Conservation (phyloP, 1,140 invertebrate genomes). For the Plodia interpunctella region DNA sequence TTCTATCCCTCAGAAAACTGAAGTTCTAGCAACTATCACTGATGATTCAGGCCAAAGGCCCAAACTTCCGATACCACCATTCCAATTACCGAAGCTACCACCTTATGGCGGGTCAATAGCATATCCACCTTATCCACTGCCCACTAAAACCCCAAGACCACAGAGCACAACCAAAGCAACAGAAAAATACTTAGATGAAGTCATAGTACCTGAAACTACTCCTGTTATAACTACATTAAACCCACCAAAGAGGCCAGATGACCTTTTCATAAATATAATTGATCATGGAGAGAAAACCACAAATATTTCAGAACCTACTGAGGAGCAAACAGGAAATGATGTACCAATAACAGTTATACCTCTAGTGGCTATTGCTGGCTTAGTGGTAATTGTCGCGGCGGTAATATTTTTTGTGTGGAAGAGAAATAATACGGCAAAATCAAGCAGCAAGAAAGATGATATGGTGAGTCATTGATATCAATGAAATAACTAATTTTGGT, state of each 20-base stretch:
- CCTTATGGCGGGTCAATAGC: slow-evolving; percentile 22
- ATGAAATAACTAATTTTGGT: not conserved
- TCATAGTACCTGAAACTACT: slow-evolving; percentile 53
- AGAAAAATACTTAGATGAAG: slow-evolving; percentile 33
- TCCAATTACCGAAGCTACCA: slow-evolving; percentile 12
- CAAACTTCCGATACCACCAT: slow-evolving; percentile 47
- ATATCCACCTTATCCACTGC: slow-evolving; percentile 31
- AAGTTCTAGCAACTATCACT: slow-evolving; percentile 60
- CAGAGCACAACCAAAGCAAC: slow-evolving; percentile 58
- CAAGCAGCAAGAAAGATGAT: slow-evolving; percentile 60
- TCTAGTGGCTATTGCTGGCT: slow-evolving; percentile 51
- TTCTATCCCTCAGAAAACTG: slow-evolving; percentile 53
- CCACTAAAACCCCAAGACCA: slow-evolving; percentile 38
- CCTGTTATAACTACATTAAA: slow-evolving; percentile 31
- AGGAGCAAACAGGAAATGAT: slow-evolving; percentile 40
- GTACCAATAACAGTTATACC: slow-evolving; percentile 57
- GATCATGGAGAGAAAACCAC: slow-evolving; percentile 29
- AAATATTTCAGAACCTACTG: slow-evolving; percentile 32
- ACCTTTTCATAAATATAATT: slow-evolving; percentile 31
- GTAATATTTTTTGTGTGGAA: slow-evolving; percentile 64
- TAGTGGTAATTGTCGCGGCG: slow-evolving; percentile 58
- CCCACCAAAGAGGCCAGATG: slow-evolving; percentile 33
- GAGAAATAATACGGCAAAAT: slow-evolving; percentile 44
- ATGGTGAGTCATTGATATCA: slow-evolving; percentile 48
- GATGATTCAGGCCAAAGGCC: slow-evolving; percentile 40